phyloP scores from a whole-genome alignment of 2,797 vertebrate genomes.

The Gadopsis marmoratus region DNA sequence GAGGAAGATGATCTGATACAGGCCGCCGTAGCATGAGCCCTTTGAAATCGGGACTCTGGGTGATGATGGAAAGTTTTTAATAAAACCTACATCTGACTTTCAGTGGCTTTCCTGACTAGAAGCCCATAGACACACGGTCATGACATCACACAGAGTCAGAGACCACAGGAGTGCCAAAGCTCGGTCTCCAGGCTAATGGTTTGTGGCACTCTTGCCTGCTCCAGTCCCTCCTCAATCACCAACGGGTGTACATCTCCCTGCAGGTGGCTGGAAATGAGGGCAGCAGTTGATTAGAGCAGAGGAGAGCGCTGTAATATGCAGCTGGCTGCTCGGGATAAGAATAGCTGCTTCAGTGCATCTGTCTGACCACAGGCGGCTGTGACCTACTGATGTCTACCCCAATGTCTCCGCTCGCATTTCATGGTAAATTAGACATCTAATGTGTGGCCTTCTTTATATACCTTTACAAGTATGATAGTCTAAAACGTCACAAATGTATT shows the following conservation, averaged over 20 bases:
- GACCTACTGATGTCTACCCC: constrained; percentile 19
- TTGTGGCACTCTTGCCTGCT: constrained; percentile 50
- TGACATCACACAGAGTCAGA: constrained; percentile 28
- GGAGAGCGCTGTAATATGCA: constrained; percentile 45
- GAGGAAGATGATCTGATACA: background rate
- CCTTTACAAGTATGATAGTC: background rate
- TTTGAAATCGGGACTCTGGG: constrained; percentile 9
- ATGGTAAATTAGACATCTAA: background rate
- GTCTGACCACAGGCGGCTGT: constrained; percentile 32
- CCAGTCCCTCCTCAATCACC: constrained; percentile 71
- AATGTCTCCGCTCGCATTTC: background rate
- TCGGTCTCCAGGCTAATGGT: constrained; percentile 60
- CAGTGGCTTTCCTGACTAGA: background rate
- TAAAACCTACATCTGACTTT: constrained; percentile 37
- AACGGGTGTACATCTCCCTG: constrained; percentile 42
- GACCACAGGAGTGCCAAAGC: constrained; percentile 38
- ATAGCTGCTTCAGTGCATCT: constrained; percentile 43
- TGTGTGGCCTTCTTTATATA: background rate
- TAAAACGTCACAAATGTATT: background rate
- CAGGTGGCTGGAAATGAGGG: constrained; percentile 68
- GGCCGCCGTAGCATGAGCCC: background rate
- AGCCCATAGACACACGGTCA: background rate
- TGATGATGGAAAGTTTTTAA: constrained; percentile 31
- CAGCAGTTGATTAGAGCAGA: constrained; percentile 72
- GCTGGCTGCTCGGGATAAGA: constrained; percentile 48